These are phyloP conservation scores for Microctenopoma lineatum DNA, from an alignment of 2,797 vertebrate genomes.

Conservation along the genomic window DNA sequence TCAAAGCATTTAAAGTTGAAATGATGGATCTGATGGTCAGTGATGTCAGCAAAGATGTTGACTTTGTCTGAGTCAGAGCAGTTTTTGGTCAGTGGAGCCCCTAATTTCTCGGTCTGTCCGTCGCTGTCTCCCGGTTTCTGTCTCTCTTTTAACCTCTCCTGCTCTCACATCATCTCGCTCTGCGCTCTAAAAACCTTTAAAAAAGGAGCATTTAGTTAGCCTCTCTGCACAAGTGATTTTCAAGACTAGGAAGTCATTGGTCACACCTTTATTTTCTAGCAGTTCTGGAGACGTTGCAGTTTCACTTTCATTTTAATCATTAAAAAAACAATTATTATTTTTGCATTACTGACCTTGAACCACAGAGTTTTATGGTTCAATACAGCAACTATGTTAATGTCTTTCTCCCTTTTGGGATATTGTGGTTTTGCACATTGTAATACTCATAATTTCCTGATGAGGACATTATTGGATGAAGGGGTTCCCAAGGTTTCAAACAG, in stretches of 20 bases:
- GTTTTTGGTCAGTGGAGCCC: conserved; percentile 80
- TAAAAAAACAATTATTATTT: conserved; percentile 4
- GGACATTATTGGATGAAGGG: conserved; percentile 15
- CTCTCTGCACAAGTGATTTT: neutral
- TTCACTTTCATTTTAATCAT: neutral
- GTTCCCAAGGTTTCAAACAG: conserved; percentile 15
- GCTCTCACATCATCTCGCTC: conserved; percentile 65
- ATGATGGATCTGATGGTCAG: conserved; percentile 80
- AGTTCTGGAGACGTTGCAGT: conserved; percentile 1
- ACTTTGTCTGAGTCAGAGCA: conserved; percentile 81
- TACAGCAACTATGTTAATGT: conserved; percentile 33
- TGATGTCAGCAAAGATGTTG: conserved; percentile 83
- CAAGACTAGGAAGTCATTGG: neutral
- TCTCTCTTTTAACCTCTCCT: conserved; percentile 69
- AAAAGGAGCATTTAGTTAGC: neutral
- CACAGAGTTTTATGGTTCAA: conserved; percentile 14
- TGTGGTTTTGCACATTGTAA: conserved; percentile 26
- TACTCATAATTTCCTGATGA: conserved; percentile 34
- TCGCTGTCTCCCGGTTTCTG: conserved; percentile 61
- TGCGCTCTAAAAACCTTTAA: conserved; percentile 37
- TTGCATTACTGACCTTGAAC: conserved; percentile 17
- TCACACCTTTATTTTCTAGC: neutral
- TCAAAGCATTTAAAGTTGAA: conserved; percentile 75
- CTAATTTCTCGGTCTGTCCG: conserved; percentile 75
- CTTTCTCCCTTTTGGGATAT: conserved; percentile 26